Evolutionary conservation across 2,113 vertebrate species (phyloP).

Genomic region (Mastomys coucha): DNA sequence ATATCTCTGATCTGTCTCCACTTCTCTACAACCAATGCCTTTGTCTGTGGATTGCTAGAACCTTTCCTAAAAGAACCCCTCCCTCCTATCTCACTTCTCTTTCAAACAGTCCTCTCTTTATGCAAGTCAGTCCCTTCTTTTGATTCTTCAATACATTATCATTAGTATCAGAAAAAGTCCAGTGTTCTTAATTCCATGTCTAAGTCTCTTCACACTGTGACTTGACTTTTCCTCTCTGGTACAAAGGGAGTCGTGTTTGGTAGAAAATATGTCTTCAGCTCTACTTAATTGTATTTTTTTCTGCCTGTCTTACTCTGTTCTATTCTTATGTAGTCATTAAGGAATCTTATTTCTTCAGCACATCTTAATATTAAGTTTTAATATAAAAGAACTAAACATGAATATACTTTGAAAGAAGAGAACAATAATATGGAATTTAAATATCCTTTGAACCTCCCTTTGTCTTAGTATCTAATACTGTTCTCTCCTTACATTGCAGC

Average conservation of each 20-base stretch:
- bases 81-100: background rate
- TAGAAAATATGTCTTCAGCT: constrained; percentile 24
- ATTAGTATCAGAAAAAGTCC: background rate
- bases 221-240: background rate
- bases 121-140: background rate
- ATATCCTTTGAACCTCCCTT: background rate
- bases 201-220: background rate
- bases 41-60: accelerated
- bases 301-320: background rate
- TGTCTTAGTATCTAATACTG: background rate
- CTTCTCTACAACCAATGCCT: background rate
- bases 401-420: constrained; percentile 1
- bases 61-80: background rate
- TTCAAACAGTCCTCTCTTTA: background rate
- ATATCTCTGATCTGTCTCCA: background rate
- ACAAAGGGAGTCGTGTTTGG: background rate
- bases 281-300: background rate
- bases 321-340: background rate
- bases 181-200: background rate
- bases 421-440: background rate
- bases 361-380: background rate
- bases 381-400: background rate
- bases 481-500: background rate
- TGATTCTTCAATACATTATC: background rate
- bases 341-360: background rate